Evolutionary conservation across 2,797 vertebrate species (phyloP).

Genomic region (Sphenopsis melanotis): DNA sequence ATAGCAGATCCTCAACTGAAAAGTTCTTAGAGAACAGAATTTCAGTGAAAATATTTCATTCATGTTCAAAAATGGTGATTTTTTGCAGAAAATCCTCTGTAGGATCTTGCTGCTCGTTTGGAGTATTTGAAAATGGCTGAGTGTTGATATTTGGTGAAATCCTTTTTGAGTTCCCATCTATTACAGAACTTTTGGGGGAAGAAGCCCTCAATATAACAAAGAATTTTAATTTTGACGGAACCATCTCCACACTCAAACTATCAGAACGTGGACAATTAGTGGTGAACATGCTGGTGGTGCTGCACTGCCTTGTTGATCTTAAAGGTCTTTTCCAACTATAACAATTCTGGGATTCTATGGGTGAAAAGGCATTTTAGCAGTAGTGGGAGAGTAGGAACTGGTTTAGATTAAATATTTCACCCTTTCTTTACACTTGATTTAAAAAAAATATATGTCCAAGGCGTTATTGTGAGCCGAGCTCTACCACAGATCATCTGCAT

Average conservation of each 20-base stretch:
- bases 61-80: background rate
- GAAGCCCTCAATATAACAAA: fast-evolving
- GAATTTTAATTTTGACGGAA: fast-evolving
- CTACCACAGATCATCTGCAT: background rate
- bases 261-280: background rate
- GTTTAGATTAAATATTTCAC: background rate
- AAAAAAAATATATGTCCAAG: background rate
- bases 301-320: background rate
- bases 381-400: no score
- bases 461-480: background rate
- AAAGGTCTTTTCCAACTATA: background rate
- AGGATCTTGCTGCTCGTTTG: fast-evolving
- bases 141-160: background rate
- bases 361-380: background rate
- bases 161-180: background rate
- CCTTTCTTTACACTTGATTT: background rate
- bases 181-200: background rate
- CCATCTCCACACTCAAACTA: background rate
- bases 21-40: background rate
- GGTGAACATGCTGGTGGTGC: background rate
- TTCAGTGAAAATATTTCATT: background rate
- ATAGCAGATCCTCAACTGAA: background rate
- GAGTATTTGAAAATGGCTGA: background rate
- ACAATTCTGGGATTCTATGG: background rate
- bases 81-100: background rate